Conservation (phyloP, 2,888 invertebrate genomes). For the Gymnocheta viridis region DNA sequence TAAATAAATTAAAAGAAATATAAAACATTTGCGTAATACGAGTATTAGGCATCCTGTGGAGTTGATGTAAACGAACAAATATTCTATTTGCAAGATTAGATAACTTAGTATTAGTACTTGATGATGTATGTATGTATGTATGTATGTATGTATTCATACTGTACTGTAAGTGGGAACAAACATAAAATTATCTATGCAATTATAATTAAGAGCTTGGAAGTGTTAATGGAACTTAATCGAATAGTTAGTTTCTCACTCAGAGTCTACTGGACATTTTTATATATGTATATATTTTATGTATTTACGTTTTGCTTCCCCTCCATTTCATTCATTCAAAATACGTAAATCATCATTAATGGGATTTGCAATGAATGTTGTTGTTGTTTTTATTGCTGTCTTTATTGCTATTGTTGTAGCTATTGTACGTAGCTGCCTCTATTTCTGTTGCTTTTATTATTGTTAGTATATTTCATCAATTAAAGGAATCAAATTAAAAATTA, state of each 20-base stretch:
- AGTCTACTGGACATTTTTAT: constrained; percentile 38
- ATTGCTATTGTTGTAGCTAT: constrained; percentile 3
- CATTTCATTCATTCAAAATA: constrained; percentile 9
- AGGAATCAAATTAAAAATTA: constrained; percentile 24
- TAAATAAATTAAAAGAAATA: background rate
- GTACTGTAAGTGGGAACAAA: background rate
- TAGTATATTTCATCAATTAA: constrained; percentile 18
- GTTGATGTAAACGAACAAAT: background rate
- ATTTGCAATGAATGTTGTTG: constrained; percentile 46
- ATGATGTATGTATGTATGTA: background rate
- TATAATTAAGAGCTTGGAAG: constrained; percentile 39
- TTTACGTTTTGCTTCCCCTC: background rate
- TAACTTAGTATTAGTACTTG: background rate
- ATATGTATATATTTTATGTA: too few relatives aligned
- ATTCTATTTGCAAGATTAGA: background rate
- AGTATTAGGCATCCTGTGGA: background rate
- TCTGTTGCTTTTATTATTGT: constrained; percentile 3
- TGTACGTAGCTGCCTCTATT: too few relatives aligned
- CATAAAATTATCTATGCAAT: constrained; percentile 25
- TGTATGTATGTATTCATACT: too few relatives aligned
- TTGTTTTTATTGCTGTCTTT: background rate
- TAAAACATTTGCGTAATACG: background rate
- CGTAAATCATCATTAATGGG: constrained; percentile 56
- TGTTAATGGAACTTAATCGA: constrained; percentile 31
- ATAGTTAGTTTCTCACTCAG: background rate